Percentiles rank a stretch among this genome's conserved stretches.
phyloP scores from a whole-genome alignment of 2,113 vertebrate genomes.

The Lonchura striata region DNA sequence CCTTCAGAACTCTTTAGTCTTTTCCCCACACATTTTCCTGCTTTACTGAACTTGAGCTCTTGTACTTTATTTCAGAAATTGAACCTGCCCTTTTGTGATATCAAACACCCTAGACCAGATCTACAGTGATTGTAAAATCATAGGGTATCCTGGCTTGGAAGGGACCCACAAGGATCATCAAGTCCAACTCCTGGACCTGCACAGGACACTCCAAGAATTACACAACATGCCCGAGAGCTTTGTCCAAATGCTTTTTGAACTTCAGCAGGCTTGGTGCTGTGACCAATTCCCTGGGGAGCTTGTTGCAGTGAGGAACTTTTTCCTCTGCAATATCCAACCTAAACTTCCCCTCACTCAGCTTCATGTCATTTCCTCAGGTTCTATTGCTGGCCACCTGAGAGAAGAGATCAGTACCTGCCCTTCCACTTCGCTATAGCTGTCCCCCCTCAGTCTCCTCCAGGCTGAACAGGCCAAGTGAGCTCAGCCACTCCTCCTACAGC shows the following conservation, averaged over 20 bases:
- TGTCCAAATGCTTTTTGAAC: neutral
- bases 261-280: neutral
- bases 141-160: neutral
- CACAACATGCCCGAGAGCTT: neutral
- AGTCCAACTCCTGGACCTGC: neutral
- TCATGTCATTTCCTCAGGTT: neutral
- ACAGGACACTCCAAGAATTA: neutral
- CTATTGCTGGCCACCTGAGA: neutral
- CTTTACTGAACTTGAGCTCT: neutral
- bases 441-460: neutral
- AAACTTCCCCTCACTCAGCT: neutral
- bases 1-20: neutral
- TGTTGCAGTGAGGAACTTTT: neutral
- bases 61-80: neutral
- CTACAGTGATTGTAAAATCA: neutral
- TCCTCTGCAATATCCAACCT: neutral
- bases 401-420: neutral
- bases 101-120: neutral
- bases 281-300: accelerated
- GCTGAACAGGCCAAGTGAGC: neutral
- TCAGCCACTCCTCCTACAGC: neutral
- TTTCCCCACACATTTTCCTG: accelerated
- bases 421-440: neutral
- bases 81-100: neutral
- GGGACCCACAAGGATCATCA: neutral